Evolutionary conservation across 2,888 invertebrate genomes (phyloP).

Genomic region (Leptogaster cylindrica): DNA sequence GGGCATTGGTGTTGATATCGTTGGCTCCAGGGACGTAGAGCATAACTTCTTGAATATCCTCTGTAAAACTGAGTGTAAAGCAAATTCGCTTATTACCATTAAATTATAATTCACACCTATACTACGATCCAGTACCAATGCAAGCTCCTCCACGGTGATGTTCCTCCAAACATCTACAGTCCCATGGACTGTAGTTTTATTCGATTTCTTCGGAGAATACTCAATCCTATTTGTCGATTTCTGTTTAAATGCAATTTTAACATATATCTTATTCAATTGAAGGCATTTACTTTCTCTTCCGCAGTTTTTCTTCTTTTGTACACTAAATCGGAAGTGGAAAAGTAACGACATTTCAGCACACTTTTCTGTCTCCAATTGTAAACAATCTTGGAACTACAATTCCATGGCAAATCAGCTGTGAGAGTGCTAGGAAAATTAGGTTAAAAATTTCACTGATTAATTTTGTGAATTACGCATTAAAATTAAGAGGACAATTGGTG

Average conservation of each 20-base stretch:
- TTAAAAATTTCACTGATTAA: no score
- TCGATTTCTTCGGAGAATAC: constrained; percentile 62
- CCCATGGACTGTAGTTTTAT: constrained; percentile 49
- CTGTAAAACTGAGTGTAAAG: no score
- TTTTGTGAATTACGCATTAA: neutral
- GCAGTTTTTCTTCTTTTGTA: constrained; percentile 69
- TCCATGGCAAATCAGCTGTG: constrained; percentile 39
- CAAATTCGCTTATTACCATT: no score
- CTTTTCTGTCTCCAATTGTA: neutral
- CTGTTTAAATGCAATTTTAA: constrained; percentile 51
- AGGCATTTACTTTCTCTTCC: constrained; percentile 67
- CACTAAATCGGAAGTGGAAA: constrained; percentile 54
- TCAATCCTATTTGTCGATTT: constrained; percentile 66
- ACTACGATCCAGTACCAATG: constrained; percentile 68
- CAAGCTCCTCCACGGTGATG: constrained; percentile 81
- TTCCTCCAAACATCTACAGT: constrained; percentile 77
- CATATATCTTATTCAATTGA: neutral
- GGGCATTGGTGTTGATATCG: constrained; percentile 64
- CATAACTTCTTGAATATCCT: constrained; percentile 74
- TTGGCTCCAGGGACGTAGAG: constrained; percentile 69
- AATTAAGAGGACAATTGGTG: neutral
- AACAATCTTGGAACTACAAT: constrained; percentile 8
- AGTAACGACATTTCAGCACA: constrained; percentile 50
- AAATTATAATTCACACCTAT: no score
- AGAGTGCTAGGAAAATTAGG: constrained; percentile 12